Conservation (phyloP, 2,113 vertebrate genomes). For the Rhinopomastus cyanomelas region DNA sequence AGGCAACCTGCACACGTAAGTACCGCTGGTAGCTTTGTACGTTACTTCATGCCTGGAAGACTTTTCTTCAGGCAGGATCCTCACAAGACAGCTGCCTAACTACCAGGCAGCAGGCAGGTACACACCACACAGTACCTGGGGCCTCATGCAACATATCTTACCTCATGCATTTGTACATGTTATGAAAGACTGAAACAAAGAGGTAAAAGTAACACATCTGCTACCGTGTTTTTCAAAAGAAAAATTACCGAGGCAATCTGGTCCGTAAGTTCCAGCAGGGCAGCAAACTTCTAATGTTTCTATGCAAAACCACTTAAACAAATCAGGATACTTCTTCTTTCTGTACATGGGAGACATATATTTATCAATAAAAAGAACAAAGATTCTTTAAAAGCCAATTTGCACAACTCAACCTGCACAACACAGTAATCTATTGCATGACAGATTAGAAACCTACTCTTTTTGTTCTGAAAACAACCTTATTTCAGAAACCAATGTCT, state of each 20-base stretch:
- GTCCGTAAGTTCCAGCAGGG: slow-evolving; percentile 86
- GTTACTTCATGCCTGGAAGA: not conserved
- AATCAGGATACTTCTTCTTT: slow-evolving; percentile 86
- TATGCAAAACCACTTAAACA: slow-evolving; percentile 93
- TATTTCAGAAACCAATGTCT: not conserved
- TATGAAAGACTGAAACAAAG: not conserved
- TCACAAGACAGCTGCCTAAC: not conserved
- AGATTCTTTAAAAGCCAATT: not conserved
- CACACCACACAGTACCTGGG: not conserved
- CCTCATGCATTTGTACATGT: not conserved
- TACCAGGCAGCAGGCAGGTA: not conserved
- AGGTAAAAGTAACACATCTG: not conserved
- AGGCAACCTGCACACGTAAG: not conserved
- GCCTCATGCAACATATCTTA: not conserved
- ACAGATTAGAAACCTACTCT: not conserved
- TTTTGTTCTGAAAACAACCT: not conserved
- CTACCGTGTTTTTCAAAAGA: not conserved
- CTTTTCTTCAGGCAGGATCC: not conserved
- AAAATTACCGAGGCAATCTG: slow-evolving; percentile 84
- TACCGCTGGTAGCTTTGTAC: not conserved
- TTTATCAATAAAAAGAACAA: not conserved
- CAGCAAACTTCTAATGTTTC: slow-evolving; percentile 89
- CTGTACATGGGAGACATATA: slow-evolving; percentile 58
- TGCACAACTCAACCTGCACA: not conserved
- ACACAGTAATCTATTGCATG: not conserved